Percentiles rank a stretch among this genome's conserved stretches.
Evolutionary conservation across 2,113 vertebrate species (phyloP).

Genomic region (Sardina pilchardus): DNA sequence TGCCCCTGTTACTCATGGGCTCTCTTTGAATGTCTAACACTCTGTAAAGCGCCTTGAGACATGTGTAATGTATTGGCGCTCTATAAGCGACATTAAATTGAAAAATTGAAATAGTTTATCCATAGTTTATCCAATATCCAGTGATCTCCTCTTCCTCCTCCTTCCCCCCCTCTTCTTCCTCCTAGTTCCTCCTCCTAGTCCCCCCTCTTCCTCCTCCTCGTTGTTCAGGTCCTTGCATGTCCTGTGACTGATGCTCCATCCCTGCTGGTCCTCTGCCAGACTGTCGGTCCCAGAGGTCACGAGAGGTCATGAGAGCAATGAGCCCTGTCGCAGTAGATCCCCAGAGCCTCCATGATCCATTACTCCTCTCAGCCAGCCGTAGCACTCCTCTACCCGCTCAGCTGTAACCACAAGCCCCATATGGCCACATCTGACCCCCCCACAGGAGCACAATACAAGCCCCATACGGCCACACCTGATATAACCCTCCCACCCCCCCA

Average conservation of each 20-base stretch:
- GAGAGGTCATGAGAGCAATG: conserved; percentile 32
- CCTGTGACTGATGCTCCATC: background rate
- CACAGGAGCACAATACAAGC: background rate
- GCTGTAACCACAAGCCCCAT: conserved; percentile 25
- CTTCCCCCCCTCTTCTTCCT: too few relatives aligned
- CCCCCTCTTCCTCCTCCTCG: background rate
- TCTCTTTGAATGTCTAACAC: too few relatives aligned
- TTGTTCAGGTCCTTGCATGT: background rate
- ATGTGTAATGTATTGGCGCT: too few relatives aligned
- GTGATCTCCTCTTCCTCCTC: too few relatives aligned
- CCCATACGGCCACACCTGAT: too few relatives aligned
- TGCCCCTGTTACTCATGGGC: too few relatives aligned
- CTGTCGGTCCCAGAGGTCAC: conserved; percentile 18
- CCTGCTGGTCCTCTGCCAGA: background rate
- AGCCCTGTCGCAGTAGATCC: conserved; percentile 20
- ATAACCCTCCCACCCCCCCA: too few relatives aligned
- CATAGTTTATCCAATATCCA: too few relatives aligned
- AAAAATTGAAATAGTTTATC: too few relatives aligned
- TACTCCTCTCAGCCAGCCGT: conserved; percentile 32
- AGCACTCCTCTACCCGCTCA: background rate
- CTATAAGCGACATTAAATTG: too few relatives aligned
- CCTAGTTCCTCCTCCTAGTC: too few relatives aligned
- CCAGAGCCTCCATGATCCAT: conserved; percentile 22
- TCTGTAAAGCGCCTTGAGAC: too few relatives aligned
- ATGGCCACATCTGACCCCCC: background rate